These are phyloP conservation scores for Tipula lateralis DNA, from an alignment of 2,888 invertebrate species.

Conservation along the genomic window DNA sequence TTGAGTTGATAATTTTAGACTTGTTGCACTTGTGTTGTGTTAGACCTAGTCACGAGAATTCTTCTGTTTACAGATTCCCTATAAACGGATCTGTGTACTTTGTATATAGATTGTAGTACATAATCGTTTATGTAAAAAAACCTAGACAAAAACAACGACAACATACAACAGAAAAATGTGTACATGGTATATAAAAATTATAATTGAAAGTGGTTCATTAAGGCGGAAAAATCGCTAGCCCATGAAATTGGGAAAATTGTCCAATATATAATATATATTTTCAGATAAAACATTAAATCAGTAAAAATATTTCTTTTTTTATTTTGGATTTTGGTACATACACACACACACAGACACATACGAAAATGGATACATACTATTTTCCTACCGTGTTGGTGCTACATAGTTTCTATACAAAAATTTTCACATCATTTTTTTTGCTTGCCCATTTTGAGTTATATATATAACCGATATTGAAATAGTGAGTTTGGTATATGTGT, in stretches of 20 bases:
- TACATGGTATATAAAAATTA: constrained; percentile 6
- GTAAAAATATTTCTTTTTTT: not conserved
- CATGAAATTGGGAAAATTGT: constrained; percentile 35
- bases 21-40: no score
- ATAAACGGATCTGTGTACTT: not conserved
- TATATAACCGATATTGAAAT: constrained; percentile 3
- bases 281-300: constrained; percentile 21
- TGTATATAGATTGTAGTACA: not conserved
- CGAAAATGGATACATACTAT: not conserved
- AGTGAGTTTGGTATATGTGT: not conserved
- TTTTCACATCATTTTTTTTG: constrained; percentile 7
- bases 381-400: not conserved
- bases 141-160: not conserved
- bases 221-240: constrained; percentile 34
- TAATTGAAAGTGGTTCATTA: constrained; percentile 33
- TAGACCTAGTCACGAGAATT: no score
- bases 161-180: not conserved
- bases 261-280: constrained; percentile 32
- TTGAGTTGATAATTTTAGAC: no score
- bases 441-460: constrained; percentile 11
- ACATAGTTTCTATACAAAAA: not conserved
- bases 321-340: not conserved
- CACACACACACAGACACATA: no score
- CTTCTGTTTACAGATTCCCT: no score
- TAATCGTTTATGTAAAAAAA: not conserved